Evolutionary conservation across 2,113 vertebrate genomes (phyloP), one percentile per base, ranked within the genome.

Genomic region (Falco punctatus): DNA sequence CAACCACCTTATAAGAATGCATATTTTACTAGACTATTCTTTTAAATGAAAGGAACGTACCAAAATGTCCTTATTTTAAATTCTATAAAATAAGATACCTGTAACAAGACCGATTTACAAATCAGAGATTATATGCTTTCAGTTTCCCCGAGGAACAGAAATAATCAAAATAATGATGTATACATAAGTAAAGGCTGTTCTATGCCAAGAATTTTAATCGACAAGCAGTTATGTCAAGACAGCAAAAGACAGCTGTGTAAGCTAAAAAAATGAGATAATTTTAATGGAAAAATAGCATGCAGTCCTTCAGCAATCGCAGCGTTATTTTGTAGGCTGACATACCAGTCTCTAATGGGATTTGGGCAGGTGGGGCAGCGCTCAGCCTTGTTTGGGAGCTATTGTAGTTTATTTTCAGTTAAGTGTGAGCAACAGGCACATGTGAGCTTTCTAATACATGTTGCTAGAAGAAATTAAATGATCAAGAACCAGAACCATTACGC

Each of bases 121-220:
- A 89, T 94, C 65, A 74, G 70, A 92, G 79, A 89, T 87, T 88
- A 83, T 11, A 62, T 35, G 46, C 65, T 83, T 81, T 61, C 64
- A 51, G 35, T 48, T 88, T n/a, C 58, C 35, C 40, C 6, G 26
- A 91, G 82, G 64, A 94, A 78, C 7, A 91, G 48, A 92, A 94
- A 93, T 78, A 86, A 92, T 92, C 90, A 91, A 62, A 79, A 74
- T 51, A 10, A 92, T 81, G 61, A 58, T 48, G 49, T 61, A 46
- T 38, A 51, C 58, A 61, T 70, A 93, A 83, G 55, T 49, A 86
- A 90, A 90, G 69, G n/a, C 26, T 78, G 51, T 32, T 81, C 15
- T 35, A 15, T 90, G 86, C 93, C 93, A 95, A 94, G 58, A 96
- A 96, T 93, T 86, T 95, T 94, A 95, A 92, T 92, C 3, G 1